These are phyloP conservation scores for Asarcornis scutulata DNA, from an alignment of 2,113 vertebrate species.

Conservation along the genomic window DNA sequence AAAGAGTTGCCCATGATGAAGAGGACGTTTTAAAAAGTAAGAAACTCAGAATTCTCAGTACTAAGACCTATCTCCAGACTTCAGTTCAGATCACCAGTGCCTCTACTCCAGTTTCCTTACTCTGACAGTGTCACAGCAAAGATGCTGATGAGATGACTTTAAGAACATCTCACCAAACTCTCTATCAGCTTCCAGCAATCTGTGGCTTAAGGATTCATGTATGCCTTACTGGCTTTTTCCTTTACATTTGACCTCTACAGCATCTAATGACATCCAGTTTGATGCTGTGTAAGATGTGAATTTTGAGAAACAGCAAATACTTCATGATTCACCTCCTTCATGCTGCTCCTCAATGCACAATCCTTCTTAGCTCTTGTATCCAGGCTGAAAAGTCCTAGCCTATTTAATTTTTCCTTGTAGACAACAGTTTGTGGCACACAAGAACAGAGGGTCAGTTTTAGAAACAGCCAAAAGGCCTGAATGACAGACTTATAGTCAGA, in stretches of 20 bases:
- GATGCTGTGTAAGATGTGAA: background rate
- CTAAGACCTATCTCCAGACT: background rate
- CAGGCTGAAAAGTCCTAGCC: background rate
- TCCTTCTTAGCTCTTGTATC: background rate
- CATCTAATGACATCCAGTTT: background rate
- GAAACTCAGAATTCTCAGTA: background rate
- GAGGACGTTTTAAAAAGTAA: background rate
- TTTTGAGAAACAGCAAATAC: background rate
- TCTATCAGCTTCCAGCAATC: background rate
- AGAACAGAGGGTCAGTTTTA: background rate
- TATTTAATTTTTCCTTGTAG: background rate
- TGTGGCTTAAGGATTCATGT: background rate
- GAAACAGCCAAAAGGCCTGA: background rate
- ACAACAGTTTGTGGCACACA: background rate
- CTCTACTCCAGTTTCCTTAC: background rate
- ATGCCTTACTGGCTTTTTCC: background rate
- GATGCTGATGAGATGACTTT: background rate
- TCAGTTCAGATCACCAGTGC: background rate
- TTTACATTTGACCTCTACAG: background rate
- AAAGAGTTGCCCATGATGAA: background rate
- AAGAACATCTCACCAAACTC: background rate
- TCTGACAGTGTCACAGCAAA: background rate
- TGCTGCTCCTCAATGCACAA: background rate
- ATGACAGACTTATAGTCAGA: background rate
- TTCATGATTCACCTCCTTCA: background rate